A percentile compares a stretch with the other conserved stretches of the same genome.
Conservation (phyloP, 2,113 vertebrate species). For the Progne subis region DNA sequence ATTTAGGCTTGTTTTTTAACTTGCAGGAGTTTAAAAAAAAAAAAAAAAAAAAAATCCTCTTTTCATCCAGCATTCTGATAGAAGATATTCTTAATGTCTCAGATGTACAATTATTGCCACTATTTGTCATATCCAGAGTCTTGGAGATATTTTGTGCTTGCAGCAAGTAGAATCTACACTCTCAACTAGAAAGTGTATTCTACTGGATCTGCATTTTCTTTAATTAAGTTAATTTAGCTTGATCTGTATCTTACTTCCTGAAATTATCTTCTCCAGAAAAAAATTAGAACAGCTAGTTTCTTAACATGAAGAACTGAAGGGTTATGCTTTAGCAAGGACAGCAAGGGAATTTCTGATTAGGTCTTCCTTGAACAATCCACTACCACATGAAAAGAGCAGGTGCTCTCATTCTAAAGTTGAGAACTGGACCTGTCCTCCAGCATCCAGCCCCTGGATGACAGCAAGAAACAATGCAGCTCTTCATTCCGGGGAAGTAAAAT, state of each 20-base stretch:
- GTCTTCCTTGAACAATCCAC: not conserved
- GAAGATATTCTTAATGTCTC: not conserved
- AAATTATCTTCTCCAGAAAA: conserved; percentile 24
- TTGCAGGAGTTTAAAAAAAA: not conserved
- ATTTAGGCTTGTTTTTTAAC: not conserved
- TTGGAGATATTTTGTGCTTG: not conserved
- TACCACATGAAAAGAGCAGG: not conserved
- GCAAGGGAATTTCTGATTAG: not conserved
- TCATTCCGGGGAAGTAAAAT: not conserved
- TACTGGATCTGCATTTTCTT: conserved; percentile 31
- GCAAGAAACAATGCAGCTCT: not conserved
- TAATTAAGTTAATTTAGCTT: conserved; percentile 24
- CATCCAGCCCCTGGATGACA: not conserved
- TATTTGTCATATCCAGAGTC: not conserved
- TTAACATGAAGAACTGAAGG: not conserved
- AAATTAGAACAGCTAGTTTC: not conserved
- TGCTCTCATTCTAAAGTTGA: not conserved
- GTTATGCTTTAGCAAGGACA: not conserved
- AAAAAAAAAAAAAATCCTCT: not conserved
- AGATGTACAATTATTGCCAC: not conserved
- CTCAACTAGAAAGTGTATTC: not conserved
- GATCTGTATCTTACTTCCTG: conserved; percentile 1
- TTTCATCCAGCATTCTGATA: not conserved
- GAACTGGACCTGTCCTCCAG: not conserved
- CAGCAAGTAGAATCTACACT: not conserved